These are phyloP conservation scores for Amblyraja radiata DNA, from an alignment of 2,797 vertebrate genomes.

Conservation along the genomic window DNA sequence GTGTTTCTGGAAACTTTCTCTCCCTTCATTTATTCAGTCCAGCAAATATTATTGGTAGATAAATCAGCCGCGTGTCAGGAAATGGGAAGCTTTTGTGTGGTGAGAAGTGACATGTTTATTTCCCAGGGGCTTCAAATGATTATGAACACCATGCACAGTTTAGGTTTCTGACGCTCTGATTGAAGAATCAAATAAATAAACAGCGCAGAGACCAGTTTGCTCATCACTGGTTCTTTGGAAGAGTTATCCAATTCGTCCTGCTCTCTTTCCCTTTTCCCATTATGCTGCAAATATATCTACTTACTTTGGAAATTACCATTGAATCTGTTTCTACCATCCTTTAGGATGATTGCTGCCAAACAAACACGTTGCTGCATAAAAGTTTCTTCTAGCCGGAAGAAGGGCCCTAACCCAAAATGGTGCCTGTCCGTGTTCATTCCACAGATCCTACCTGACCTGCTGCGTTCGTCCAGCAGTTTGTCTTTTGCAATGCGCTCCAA, in stretches of 20 bases:
- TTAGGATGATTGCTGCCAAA: neutral
- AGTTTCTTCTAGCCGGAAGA: too few species aligned
- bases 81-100: neutral
- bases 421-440: too few species aligned
- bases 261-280: neutral
- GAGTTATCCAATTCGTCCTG: neutral
- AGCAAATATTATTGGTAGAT: neutral
- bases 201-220: neutral
- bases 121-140: neutral
- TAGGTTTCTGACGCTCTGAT: neutral
- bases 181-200: neutral
- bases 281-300: neutral
- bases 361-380: neutral
- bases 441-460: too few species aligned
- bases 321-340: neutral
- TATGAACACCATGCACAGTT: too few species aligned
- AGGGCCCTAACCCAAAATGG: too few species aligned
- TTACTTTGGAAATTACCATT: neutral
- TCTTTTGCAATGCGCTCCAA: too few species aligned
- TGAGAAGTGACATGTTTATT: neutral
- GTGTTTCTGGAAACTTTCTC: neutral
- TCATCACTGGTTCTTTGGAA: neutral
- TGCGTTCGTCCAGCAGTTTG: too few species aligned
- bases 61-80: neutral
- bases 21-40: neutral